A percentile compares a stretch with the other conserved stretches of the same genome.
Conservation (phyloP, 2,888 invertebrate genomes). For the Cyrtodaria siliqua region DNA sequence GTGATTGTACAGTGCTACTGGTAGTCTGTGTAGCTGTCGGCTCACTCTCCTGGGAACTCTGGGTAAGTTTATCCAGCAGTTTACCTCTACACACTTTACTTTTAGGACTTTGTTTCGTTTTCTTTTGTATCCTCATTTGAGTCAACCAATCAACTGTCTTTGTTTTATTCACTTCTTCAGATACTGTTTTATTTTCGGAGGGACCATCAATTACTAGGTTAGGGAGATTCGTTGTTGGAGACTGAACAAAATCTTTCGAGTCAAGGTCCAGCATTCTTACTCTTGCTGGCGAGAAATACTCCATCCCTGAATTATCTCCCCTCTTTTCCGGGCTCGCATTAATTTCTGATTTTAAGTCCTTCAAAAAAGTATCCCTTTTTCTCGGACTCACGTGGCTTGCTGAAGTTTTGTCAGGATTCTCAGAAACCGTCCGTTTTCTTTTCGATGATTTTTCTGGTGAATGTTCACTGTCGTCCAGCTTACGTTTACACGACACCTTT, state of each 20-base stretch:
- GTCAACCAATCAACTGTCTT: constrained; percentile 73
- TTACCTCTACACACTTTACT: constrained; percentile 22
- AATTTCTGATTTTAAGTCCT: constrained; percentile 35
- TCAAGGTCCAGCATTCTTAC: constrained; percentile 14
- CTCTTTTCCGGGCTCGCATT: constrained; percentile 53
- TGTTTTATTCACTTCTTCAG: constrained; percentile 38
- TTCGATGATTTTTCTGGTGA: constrained; percentile 35
- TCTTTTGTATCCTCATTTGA: constrained; percentile 63
- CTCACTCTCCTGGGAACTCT: constrained; percentile 5
- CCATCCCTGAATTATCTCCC: constrained; percentile 6
- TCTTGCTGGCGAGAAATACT: constrained; percentile 34
- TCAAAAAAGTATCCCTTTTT: constrained; percentile 13
- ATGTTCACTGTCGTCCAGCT: constrained; percentile 52
- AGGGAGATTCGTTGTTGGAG: constrained; percentile 74
- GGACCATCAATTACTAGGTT: constrained; percentile 70
- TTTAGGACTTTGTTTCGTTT: constrained; percentile 16
- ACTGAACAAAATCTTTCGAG: constrained; percentile 21
- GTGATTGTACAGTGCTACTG: no score
- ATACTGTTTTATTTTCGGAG: constrained; percentile 23
- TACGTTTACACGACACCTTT: constrained; percentile 48
- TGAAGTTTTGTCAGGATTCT: constrained; percentile 17
- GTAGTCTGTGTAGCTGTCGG: no score
- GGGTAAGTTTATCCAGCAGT: constrained; percentile 34
- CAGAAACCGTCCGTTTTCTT: constrained; percentile 18
- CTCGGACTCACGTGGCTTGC: constrained; percentile 30